Percentiles rank a stretch among this genome's conserved stretches.
Conservation (phyloP, 2,113 vertebrate genomes). For the Melanocharis versteri region DNA sequence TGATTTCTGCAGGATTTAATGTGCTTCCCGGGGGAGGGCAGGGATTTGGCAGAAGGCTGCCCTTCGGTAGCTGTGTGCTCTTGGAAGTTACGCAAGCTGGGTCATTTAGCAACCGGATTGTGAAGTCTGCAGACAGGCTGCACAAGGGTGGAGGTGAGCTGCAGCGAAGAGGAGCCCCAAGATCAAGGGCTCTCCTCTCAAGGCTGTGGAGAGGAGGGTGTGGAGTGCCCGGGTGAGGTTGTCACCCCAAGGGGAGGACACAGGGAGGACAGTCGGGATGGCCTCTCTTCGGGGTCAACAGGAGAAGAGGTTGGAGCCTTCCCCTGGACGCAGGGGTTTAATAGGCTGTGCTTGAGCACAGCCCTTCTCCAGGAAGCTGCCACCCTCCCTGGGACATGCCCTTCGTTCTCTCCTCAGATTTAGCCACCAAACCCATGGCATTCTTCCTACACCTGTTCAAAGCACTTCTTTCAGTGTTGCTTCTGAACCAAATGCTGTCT, state of each 20-base stretch:
- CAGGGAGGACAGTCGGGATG: rapidly evolving
- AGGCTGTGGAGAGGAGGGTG: background rate
- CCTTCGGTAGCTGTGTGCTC: background rate
- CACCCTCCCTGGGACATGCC: background rate
- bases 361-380: background rate
- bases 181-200: background rate
- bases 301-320: background rate
- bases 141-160: background rate
- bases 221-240: rapidly evolving
- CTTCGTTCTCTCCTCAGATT: background rate
- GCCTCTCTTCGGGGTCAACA: rapidly evolving
- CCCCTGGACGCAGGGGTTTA: rapidly evolving
- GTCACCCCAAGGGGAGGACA: background rate
- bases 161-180: background rate
- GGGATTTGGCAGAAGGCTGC: background rate
- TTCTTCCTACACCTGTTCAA: background rate
- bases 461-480: background rate
- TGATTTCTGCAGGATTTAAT: background rate
- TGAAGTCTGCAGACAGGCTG: background rate
- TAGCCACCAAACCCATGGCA: rapidly evolving
- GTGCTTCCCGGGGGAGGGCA: background rate
- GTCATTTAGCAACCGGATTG: rapidly evolving
- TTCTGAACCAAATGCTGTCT: background rate
- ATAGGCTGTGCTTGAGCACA: background rate
- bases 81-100: background rate